A percentile compares a stretch with the other conserved stretches of the same genome.
Conservation (phyloP, 2,113 vertebrate species). For the Paraplagusia blochii region DNA sequence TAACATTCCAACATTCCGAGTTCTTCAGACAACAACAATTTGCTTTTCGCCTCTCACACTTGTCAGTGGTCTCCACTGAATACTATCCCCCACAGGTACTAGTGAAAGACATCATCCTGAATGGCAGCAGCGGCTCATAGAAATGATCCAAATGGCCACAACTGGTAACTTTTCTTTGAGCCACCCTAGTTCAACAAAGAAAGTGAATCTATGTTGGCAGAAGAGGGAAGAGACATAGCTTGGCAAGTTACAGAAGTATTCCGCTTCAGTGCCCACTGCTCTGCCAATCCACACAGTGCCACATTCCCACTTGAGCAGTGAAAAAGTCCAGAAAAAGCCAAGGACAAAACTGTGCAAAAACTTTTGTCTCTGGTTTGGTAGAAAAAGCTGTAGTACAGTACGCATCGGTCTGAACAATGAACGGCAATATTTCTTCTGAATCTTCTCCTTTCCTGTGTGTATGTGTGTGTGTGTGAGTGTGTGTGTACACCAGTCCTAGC, state of each 20-base stretch:
- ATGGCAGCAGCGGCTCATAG: constrained; percentile 21
- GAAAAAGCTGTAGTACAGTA: constrained; percentile 42
- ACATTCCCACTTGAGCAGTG: constrained; percentile 28
- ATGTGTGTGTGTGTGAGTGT: constrained; percentile 9
- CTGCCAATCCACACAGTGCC: constrained; percentile 57
- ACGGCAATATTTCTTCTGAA: constrained; percentile 63
- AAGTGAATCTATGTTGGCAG: constrained; percentile 20
- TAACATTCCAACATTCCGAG: constrained; percentile 24
- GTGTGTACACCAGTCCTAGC: constrained; percentile 62
- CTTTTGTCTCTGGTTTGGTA: constrained; percentile 38
- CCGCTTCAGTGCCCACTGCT: constrained; percentile 32
- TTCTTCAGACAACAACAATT: constrained; percentile 13
- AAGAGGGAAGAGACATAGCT: constrained; percentile 15
- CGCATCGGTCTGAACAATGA: constrained; percentile 59
- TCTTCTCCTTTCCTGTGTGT: constrained; percentile 59
- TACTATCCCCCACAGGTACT: constrained; percentile 57
- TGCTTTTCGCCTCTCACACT: constrained; percentile 34
- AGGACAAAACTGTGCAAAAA: constrained; percentile 35
- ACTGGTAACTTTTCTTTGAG: constrained; percentile 12
- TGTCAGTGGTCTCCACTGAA: constrained; percentile 18
- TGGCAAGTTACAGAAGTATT: constrained; percentile 56
- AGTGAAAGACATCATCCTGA: constrained; percentile 49
- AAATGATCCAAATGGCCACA: constrained; percentile 20
- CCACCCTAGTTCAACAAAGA: constrained; percentile 21
- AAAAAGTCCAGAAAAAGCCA: constrained; percentile 58